Percentiles rank a stretch among this genome's conserved stretches.
phyloP scores from a whole-genome alignment of 2,113 vertebrate species.

The Spea multiplicata region DNA sequence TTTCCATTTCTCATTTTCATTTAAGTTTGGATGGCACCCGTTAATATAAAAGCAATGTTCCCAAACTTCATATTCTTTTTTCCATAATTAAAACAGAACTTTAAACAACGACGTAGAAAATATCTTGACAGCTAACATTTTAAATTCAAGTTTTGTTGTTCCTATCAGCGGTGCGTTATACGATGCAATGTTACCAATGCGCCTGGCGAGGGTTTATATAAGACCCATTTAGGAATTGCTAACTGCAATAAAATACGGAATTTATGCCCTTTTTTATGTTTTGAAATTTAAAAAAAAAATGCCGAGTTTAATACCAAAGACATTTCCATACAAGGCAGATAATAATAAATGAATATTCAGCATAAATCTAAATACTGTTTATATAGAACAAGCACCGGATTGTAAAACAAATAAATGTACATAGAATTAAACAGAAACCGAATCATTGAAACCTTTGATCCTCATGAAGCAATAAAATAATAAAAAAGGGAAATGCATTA shows the following conservation, averaged over 20 bases:
- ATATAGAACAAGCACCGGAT: conserved; percentile 11
- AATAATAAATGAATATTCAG: conserved; percentile 35
- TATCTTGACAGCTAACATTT: background rate
- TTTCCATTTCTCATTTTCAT: no score
- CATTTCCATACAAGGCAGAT: conserved; percentile 13
- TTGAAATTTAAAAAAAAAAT: conserved; percentile 36
- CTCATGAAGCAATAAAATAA: background rate
- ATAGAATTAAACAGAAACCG: conserved; percentile 14
- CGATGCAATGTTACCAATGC: conserved; percentile 5
- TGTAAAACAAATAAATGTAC: conserved; percentile 16
- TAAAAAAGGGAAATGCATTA: no score
- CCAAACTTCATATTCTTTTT: background rate
- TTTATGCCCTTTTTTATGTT: conserved; percentile 37
- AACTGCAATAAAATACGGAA: conserved; percentile 25
- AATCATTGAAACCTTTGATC: conserved; percentile 14
- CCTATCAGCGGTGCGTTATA: conserved; percentile 21
- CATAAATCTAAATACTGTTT: conserved; percentile 44
- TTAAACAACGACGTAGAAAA: background rate
- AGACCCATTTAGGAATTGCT: conserved; percentile 30
- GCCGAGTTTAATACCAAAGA: conserved; percentile 25
- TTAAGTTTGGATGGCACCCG: no score
- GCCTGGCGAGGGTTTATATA: conserved; percentile 23
- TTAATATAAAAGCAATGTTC: no score
- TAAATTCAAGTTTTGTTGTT: conserved; percentile 15
- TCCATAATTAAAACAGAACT: background rate